Conservation (phyloP, 2,888 invertebrate species). For the Lottia scabra region DNA sequence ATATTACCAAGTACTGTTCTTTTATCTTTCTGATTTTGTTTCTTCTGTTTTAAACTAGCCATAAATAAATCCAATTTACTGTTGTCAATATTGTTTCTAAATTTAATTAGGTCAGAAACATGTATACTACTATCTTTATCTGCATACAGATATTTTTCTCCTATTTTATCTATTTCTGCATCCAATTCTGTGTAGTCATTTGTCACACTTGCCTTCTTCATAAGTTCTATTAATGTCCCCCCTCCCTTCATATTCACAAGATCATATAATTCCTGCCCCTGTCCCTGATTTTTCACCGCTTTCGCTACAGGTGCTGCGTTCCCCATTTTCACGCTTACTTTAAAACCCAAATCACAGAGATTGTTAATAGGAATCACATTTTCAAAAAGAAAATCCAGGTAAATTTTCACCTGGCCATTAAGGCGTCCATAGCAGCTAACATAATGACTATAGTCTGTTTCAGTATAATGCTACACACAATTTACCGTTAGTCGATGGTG, state of each 20-base stretch:
- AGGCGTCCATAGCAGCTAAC: constrained; percentile 13
- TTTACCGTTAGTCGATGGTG: too few relatives aligned
- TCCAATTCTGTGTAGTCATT: constrained; percentile 79
- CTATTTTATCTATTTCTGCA: constrained; percentile 90
- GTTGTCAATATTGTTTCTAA: constrained; percentile 65
- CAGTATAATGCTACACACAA: background rate
- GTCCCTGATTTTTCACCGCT: constrained; percentile 93
- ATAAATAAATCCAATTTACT: background rate
- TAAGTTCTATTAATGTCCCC: constrained; percentile 70
- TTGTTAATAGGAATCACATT: constrained; percentile 21
- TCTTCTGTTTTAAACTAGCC: too few relatives aligned
- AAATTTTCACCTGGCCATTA: constrained; percentile 14
- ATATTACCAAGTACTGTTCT: too few relatives aligned
- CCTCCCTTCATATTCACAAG: constrained; percentile 93
- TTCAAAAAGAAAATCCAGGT: constrained; percentile 21
- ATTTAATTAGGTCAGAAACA: constrained; percentile 86
- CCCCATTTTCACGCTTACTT: constrained; percentile 40
- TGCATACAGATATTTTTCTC: constrained; percentile 90
- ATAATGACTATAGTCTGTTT: constrained; percentile 11
- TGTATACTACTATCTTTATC: constrained; percentile 92
- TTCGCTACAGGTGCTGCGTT: constrained; percentile 75
- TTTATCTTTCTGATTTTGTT: too few relatives aligned
- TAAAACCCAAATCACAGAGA: background rate
- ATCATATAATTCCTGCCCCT: constrained; percentile 77
- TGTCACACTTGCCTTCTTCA: constrained; percentile 60